Conservation (phyloP, 2,888 invertebrate species). For the Megamerina dolium region DNA sequence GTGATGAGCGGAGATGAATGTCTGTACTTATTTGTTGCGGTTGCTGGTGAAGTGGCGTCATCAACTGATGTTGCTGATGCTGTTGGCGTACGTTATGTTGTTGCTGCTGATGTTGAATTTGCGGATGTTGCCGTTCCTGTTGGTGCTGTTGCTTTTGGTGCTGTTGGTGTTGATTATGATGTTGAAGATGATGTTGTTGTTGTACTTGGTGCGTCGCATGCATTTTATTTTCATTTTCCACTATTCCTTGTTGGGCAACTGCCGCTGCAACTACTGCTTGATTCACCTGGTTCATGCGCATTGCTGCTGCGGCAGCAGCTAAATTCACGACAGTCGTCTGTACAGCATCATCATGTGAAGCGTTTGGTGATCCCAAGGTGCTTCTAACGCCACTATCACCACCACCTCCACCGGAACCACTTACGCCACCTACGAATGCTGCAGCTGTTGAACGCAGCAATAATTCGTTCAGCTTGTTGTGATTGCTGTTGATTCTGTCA, state of each 20-base stretch:
- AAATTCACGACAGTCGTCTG: conserved; percentile 70
- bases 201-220: too few species aligned
- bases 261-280: conserved; percentile 16
- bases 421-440: conserved; percentile 28
- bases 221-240: too few species aligned
- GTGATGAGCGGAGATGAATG: conserved; percentile 19
- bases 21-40: conserved; percentile 7
- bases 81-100: conserved; percentile 19
- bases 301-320: conserved; percentile 70
- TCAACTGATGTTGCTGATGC: conserved; percentile 12
- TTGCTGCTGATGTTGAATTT: conserved; percentile 17
- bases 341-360: conserved; percentile 55
- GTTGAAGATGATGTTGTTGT: too few species aligned
- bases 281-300: conserved; percentile 55
- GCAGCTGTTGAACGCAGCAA: conserved; percentile 52
- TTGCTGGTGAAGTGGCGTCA: conserved; percentile 5
- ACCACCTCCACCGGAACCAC: conserved; percentile 18
- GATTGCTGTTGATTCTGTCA: conserved; percentile 56
- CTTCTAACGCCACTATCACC: conserved; percentile 52
- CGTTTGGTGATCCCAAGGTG: conserved; percentile 35
- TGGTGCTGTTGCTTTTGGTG: too few species aligned
- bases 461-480: conserved; percentile 51
- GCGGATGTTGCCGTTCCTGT: conserved; percentile 22
- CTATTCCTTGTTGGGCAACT: too few species aligned
- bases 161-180: too few species aligned